Base-by-base conservation (phyloP, 2,888 invertebrate species). In the Cactoblastis cactorum region DNA sequence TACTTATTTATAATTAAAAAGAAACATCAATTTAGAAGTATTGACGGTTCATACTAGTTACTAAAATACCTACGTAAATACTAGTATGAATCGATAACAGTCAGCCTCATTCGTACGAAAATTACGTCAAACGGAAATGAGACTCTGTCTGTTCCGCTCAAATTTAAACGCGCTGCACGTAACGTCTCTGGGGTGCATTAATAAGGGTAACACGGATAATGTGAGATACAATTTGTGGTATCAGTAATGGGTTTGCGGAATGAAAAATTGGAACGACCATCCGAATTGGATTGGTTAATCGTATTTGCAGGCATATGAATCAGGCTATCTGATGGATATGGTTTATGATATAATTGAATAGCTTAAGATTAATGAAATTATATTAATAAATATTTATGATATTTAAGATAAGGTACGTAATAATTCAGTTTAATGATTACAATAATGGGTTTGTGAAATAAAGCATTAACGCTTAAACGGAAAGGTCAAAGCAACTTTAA, bases 161-260 rank as follows among this genome's bases (percentile, higher is more conserved):
- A 66, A 69, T 71, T 69, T 66, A 68, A 68, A 68, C 64, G 56
- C 65, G 53, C 53, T 56, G 52, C 65, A 64, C 64, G 68, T 61
- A 60, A 57, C 57, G 61, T 63, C 66, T 50, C 61, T 51, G 55
- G 72, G 68, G 71, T 62, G 65, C 64, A 63, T 69, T 63, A 63
- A 61, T 65, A 61, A 60, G 57, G 60, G 60, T 53, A 58, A 55
- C 55, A 54, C 50, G 51, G 56, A 59, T 62, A 58, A 63, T 62
- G 59, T 55, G 61, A 62, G 59, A 59, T 62, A 58, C 65, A 64
- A 65, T 67, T 65, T 69, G 69, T 49, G 62, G 63, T 58, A 34
- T 50, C 57, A 53, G 52, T 57, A 58, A 60, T 61, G 56, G 51
- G 52, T 54, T 41, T 49, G 41, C 19, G 32, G 39, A 24, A 38